Percentiles rank a stretch among this genome's conserved stretches.
Conservation (phyloP, 2,797 vertebrate genomes). For the Echeneis naucrates region DNA sequence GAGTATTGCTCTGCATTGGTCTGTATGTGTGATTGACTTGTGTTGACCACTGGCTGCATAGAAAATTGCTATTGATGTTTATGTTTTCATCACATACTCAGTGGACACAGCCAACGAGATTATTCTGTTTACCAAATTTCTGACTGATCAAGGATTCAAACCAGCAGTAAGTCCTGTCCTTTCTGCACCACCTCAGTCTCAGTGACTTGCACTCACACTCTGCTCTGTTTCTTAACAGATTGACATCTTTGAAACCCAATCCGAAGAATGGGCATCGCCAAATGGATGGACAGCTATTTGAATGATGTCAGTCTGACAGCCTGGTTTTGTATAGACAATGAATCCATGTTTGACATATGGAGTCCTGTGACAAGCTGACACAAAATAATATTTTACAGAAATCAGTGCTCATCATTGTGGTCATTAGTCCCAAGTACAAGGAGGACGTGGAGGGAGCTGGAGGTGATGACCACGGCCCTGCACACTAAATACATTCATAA, state of each 20-base stretch:
- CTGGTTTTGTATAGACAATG: neutral
- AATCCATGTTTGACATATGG: neutral
- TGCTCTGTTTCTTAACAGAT: slow-evolving; percentile 82
- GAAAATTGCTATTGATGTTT: too few species aligned
- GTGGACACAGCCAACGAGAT: slow-evolving; percentile 90
- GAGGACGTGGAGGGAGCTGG: slow-evolving; percentile 91
- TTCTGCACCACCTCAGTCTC: neutral
- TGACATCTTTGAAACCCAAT: slow-evolving; percentile 93
- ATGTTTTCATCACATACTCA: slow-evolving; percentile 94
- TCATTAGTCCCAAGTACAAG: slow-evolving; percentile 97
- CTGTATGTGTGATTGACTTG: too few species aligned
- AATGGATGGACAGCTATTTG: slow-evolving; percentile 95
- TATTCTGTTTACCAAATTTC: slow-evolving; percentile 89
- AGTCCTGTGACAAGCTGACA: neutral
- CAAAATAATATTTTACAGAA: slow-evolving; percentile 82
- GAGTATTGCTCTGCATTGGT: too few species aligned
- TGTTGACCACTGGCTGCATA: too few species aligned
- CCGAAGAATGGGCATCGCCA: slow-evolving; percentile 91
- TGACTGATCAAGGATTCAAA: slow-evolving; percentile 91
- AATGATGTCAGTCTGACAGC: slow-evolving; percentile 88
- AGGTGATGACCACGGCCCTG: slow-evolving; percentile 92
- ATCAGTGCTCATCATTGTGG: slow-evolving; percentile 95
- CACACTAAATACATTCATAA: slow-evolving; percentile 98
- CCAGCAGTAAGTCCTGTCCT: slow-evolving; percentile 87
- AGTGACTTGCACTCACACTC: neutral